Evolutionary conservation across 2,113 vertebrate species (phyloP).

Genomic region (Anolis carolinensis): DNA sequence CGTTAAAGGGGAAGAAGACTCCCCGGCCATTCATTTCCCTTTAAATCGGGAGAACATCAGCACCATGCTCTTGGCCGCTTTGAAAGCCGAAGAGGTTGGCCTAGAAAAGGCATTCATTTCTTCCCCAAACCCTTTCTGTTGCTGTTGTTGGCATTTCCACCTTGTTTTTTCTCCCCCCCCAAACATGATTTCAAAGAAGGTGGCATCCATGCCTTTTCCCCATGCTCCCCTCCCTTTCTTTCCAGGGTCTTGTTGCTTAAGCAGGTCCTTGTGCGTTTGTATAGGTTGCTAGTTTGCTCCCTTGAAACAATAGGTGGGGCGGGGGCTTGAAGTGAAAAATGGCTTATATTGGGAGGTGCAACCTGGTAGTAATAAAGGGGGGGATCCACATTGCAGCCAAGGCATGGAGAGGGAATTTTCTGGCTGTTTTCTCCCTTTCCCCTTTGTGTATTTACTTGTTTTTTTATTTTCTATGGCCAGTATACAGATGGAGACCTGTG

Average conservation of each 20-base stretch:
- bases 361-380: no score
- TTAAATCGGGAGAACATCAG: neutral
- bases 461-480: no score
- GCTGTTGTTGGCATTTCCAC: neutral
- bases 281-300: neutral
- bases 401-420: neutral
- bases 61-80: neutral
- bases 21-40: conserved; percentile 2
- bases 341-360: no score
- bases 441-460: neutral
- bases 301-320: neutral
- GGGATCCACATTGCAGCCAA: no score
- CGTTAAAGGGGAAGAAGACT: conserved; percentile 38
- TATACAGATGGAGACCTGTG: no score
- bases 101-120: neutral
- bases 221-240: no score
- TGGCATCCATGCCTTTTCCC: neutral
- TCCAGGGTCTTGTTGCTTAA: neutral
- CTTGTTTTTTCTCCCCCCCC: no score
- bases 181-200: neutral
- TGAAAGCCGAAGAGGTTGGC: neutral
- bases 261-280: no score
- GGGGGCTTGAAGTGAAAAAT: neutral
- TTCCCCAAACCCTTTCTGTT: neutral
- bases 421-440: neutral